Conservation (phyloP, 2,113 vertebrate species). For the Mesocricetus auratus region DNA sequence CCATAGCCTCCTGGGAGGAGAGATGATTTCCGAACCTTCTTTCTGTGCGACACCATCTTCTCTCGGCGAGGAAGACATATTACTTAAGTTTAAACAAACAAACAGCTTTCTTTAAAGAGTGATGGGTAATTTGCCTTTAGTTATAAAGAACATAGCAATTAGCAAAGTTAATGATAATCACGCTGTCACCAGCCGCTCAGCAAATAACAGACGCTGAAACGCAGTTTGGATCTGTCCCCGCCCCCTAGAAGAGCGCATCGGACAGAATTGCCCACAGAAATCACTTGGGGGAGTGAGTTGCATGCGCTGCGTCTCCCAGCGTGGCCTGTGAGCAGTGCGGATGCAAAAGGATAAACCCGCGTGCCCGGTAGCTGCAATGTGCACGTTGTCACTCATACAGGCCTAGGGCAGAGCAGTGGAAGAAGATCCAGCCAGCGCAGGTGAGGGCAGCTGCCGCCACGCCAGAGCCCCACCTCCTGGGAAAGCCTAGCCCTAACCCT, state of each 20-base stretch:
- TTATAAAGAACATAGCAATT: constrained; percentile 72
- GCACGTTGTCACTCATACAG: accelerated
- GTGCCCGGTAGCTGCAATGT: neutral
- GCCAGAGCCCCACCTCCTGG: neutral
- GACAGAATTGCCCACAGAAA: constrained; percentile 65
- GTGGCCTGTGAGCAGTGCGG: neutral
- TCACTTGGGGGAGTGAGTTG: constrained; percentile 53
- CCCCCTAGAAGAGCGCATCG: constrained; percentile 53
- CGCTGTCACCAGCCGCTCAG: neutral
- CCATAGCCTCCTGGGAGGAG: neutral
- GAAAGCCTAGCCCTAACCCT: no score
- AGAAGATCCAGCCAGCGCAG: neutral
- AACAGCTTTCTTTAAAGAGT: neutral
- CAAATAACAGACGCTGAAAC: constrained; percentile 65
- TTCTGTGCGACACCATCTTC: constrained; percentile 25
- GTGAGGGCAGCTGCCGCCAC: neutral
- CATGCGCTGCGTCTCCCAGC: neutral
- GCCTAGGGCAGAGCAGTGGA: neutral
- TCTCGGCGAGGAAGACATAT: neutral
- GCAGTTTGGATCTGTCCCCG: constrained; percentile 59
- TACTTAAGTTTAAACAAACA: neutral
- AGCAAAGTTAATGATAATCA: constrained; percentile 44
- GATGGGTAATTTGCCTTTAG: constrained; percentile 67
- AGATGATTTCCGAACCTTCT: constrained; percentile 6
- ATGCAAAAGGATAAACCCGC: constrained; percentile 14